Conservation (phyloP, 2,113 vertebrate species). For the Engraulis encrasicolus region DNA sequence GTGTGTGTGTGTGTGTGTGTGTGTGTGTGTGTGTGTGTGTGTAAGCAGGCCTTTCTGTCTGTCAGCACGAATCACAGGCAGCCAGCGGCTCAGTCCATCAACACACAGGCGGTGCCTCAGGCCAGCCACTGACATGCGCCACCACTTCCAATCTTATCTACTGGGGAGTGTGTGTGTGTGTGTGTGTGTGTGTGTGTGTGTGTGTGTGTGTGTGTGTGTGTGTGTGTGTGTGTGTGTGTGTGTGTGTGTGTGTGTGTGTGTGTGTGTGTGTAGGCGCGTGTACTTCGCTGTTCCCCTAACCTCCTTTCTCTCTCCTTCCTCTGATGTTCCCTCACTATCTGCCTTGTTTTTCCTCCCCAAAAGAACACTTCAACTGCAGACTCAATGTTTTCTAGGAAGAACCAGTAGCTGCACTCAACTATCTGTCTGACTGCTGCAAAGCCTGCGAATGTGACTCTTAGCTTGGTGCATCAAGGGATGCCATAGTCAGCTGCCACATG, state of each 20-base stretch:
- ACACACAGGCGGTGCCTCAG: neutral
- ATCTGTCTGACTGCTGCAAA: too few relatives aligned
- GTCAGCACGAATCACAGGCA: neutral
- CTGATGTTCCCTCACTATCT: too few relatives aligned
- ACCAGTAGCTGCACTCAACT: too few relatives aligned
- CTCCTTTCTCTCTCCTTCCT: too few relatives aligned
- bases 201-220: neutral
- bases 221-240: neutral
- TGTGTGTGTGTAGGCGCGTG: neutral
- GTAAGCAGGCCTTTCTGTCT: neutral
- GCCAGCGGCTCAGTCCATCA: neutral
- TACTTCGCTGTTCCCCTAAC: too few relatives aligned
- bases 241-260: neutral
- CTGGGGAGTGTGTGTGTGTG: neutral
- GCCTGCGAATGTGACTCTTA: too few relatives aligned
- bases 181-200: neutral
- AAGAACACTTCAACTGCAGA: too few relatives aligned
- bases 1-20: neutral
- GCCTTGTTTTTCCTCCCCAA: too few relatives aligned
- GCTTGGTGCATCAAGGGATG: too few relatives aligned
- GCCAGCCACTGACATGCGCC: neutral
- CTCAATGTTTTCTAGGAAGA: too few relatives aligned
- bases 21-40: neutral
- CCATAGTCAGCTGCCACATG: too few relatives aligned
- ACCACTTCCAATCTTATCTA: neutral